Conservation (phyloP, 2,113 vertebrate genomes). For the Chamaetylas fuelleborni region DNA sequence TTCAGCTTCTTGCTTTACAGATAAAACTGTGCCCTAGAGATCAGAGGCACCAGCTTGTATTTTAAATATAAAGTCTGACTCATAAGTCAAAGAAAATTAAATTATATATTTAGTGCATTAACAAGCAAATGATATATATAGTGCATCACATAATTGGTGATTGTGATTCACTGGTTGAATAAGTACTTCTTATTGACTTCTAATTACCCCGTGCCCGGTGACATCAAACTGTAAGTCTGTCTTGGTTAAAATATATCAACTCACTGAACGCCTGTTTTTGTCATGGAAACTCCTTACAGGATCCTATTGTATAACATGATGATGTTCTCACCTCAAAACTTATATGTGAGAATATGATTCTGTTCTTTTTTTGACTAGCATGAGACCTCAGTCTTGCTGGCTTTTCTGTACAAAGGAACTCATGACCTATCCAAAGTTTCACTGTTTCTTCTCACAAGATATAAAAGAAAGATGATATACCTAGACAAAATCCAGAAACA, state of each 20-base stretch:
- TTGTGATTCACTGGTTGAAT: background rate
- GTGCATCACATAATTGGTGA: background rate
- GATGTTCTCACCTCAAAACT: background rate
- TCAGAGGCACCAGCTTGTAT: background rate
- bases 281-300: background rate
- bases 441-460: background rate
- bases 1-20: background rate
- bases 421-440: background rate
- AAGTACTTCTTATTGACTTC: background rate
- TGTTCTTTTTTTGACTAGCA: background rate
- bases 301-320: background rate
- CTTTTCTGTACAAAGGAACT: background rate
- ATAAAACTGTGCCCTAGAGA: background rate
- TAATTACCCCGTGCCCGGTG: background rate
- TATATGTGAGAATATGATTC: background rate
- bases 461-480: background rate
- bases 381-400: background rate
- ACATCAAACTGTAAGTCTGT: background rate
- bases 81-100: background rate
- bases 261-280: background rate
- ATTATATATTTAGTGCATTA: background rate
- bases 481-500: background rate
- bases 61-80: background rate
- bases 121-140: background rate
- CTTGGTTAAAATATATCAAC: background rate